A percentile compares a stretch with the other conserved stretches of the same genome.
phyloP scores from a whole-genome alignment of 1,140 invertebrate species.

The Laupala kohalensis region DNA sequence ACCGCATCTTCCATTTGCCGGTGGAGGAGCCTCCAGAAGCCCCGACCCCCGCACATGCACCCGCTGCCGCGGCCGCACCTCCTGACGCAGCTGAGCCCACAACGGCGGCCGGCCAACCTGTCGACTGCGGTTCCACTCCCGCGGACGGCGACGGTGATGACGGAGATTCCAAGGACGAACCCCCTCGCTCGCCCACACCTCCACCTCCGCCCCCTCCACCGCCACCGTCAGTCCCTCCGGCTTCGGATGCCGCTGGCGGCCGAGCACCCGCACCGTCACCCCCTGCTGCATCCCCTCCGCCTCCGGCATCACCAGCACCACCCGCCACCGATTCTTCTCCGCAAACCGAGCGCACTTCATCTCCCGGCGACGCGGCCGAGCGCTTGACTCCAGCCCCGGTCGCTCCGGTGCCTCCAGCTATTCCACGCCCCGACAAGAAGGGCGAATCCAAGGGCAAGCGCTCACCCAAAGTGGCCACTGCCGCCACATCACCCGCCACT shows the following conservation, averaged over 20 bases:
- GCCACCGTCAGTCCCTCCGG: neutral
- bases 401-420: neutral
- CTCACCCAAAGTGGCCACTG: neutral
- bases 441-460: too few species aligned
- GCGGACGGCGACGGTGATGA: neutral
- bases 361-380: neutral
- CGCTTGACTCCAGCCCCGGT: too few species aligned
- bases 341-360: too few species aligned
- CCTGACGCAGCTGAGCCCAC: neutral
- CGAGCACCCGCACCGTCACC: conserved; percentile 1
- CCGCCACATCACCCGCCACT: neutral
- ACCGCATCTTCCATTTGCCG: conserved; percentile 27
- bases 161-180: too few species aligned
- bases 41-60: neutral
- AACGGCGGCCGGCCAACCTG: neutral
- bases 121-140: neutral
- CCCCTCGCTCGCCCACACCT: neutral
- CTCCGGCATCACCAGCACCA: neutral
- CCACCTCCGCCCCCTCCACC: neutral
- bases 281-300: conserved; percentile 2
- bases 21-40: neutral
- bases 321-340: too few species aligned
- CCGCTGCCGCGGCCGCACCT: neutral
- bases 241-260: neutral
- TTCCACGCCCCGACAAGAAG: neutral